Conservation (phyloP, 2,888 invertebrate species). For the Bembecia ichneumoniformis region DNA sequence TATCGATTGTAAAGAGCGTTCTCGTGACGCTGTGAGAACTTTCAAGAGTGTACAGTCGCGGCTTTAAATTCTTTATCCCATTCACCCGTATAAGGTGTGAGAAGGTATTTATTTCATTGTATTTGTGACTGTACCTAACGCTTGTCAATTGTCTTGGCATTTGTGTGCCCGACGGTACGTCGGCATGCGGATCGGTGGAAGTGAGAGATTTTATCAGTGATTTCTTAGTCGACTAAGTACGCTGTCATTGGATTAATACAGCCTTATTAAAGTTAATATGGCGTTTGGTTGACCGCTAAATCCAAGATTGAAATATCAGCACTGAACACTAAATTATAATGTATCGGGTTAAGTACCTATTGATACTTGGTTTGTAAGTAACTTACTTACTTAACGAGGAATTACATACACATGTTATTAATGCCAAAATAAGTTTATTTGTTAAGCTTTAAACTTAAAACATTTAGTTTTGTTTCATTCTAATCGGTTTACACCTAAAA, state of each 20-base stretch:
- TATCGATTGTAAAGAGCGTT: conserved; percentile 70
- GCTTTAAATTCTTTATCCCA: conserved; percentile 51
- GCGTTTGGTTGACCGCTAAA: conserved; percentile 26
- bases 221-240: conserved; percentile 21
- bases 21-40: conserved; percentile 68
- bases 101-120: conserved; percentile 13
- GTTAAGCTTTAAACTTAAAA: too few species aligned
- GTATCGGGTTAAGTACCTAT: too few species aligned
- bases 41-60: conserved; percentile 33
- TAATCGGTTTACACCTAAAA: too few species aligned
- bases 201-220: conserved; percentile 28
- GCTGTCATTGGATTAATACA: conserved; percentile 27
- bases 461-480: too few species aligned
- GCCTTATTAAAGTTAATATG: conserved; percentile 28
- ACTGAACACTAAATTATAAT: too few species aligned
- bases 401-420: too few species aligned
- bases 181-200: conserved; percentile 24
- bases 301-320: too few species aligned
- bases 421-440: too few species aligned
- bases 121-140: conserved; percentile 36
- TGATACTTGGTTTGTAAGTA: too few species aligned
- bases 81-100: conserved; percentile 24
- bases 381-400: too few species aligned
- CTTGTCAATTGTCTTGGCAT: conserved; percentile 22
- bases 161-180: conserved; percentile 30